Percentiles rank a stretch among this genome's conserved stretches.
Conservation (phyloP, 2,113 vertebrate species). For the Xenotilapia flavipinnis region DNA sequence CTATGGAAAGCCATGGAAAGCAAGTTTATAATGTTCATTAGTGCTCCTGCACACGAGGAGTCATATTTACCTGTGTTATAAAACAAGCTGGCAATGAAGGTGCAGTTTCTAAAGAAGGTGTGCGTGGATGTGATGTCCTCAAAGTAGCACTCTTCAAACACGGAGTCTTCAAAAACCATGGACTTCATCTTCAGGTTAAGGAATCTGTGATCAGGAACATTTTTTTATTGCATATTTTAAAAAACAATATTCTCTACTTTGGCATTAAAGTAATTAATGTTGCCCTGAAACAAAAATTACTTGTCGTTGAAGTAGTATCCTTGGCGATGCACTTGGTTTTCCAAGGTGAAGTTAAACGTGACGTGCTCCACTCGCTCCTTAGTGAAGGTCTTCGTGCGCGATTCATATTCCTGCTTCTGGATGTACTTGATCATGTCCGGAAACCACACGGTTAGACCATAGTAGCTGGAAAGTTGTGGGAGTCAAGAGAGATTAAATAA, state of each 20-base stretch:
- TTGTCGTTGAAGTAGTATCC: conserved; percentile 95
- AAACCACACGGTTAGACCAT: conserved; percentile 95
- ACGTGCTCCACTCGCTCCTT: conserved; percentile 84
- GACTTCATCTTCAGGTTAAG: conserved; percentile 94
- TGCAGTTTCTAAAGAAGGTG: conserved; percentile 96
- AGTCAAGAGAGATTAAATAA: neutral
- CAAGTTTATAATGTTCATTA: neutral
- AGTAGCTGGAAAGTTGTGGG: conserved; percentile 76
- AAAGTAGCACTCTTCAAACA: conserved; percentile 95
- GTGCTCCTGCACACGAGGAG: neutral
- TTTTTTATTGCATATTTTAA: neutral
- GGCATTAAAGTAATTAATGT: neutral
- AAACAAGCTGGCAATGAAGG: conserved; percentile 88
- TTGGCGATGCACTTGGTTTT: conserved; percentile 90
- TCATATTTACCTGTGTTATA: conserved; percentile 86
- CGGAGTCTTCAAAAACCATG: conserved; percentile 89
- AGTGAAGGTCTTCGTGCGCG: conserved; percentile 83
- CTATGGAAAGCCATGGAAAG: neutral
- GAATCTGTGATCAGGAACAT: conserved; percentile 73
- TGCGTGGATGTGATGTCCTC: conserved; percentile 95
- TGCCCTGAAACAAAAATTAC: conserved; percentile 54
- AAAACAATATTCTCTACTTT: neutral
- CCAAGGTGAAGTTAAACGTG: conserved; percentile 96
- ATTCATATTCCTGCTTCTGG: conserved; percentile 86
- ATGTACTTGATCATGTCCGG: conserved; percentile 98